A percentile compares a stretch with the other conserved stretches of the same genome.
phyloP scores from a whole-genome alignment of 2,888 invertebrate species.

The Theodoxus fluviatilis region DNA sequence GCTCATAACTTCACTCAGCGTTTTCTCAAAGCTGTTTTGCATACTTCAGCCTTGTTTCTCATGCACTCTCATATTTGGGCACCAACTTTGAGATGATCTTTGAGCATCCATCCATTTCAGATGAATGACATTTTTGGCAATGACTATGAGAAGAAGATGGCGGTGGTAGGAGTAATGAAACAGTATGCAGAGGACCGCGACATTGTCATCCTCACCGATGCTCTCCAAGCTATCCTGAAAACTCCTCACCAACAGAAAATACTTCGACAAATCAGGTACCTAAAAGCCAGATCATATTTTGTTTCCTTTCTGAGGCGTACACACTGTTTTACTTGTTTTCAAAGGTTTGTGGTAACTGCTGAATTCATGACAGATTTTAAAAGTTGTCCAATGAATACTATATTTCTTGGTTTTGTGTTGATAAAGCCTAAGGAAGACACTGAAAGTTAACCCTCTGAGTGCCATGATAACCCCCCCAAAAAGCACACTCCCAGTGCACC shows the following conservation, averaged over 20 bases:
- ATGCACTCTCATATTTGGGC: no score
- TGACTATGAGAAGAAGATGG: constrained; percentile 57
- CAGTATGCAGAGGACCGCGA: constrained; percentile 62
- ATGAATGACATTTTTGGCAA: constrained; percentile 52
- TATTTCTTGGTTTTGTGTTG: no score
- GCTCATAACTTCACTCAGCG: background rate
- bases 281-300: background rate
- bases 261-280: constrained; percentile 51
- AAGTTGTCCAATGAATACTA: background rate
- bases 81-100: background rate
- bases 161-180: constrained; percentile 60
- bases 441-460: no score
- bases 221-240: constrained; percentile 47
- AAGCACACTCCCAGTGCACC: no score
- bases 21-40: background rate
- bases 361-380: background rate
- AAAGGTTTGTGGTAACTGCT: no score
- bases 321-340: no score
- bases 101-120: constrained; percentile 38
- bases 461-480: no score
- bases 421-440: no score
- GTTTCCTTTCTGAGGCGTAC: no score
- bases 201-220: constrained; percentile 50
- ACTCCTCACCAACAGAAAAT: constrained; percentile 48
- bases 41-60: background rate